Conservation (phyloP, 2,888 invertebrate species). For the Ichneumoninae sp. region DNA sequence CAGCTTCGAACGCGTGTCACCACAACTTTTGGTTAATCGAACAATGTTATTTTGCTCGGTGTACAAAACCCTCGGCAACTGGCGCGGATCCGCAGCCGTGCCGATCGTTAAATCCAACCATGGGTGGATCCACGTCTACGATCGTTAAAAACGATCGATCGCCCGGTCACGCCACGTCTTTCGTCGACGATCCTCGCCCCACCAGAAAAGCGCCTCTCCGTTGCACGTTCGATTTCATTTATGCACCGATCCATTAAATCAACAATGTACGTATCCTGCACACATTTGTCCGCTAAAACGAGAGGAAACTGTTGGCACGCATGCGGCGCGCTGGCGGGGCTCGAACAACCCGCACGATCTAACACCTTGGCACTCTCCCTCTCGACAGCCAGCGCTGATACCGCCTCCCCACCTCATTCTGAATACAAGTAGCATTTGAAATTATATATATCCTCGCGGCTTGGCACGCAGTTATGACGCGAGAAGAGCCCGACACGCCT, state of each 20-base stretch:
- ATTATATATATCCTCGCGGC: constrained; percentile 58
- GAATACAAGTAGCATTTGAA: constrained; percentile 54
- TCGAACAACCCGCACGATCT: constrained; percentile 56
- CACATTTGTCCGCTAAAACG: constrained; percentile 49
- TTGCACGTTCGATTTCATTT: constrained; percentile 42
- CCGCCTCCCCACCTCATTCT: constrained; percentile 4
- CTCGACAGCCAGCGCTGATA: constrained; percentile 39
- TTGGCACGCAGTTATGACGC: constrained; percentile 57
- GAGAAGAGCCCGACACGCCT: constrained; percentile 52
- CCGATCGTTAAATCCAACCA: background rate
- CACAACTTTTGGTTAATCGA: no score
- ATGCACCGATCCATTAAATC: constrained; percentile 21
- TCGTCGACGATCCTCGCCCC: constrained; percentile 47
- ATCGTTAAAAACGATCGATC: constrained; percentile 62
- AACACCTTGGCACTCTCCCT: constrained; percentile 53
- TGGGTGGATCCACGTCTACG: background rate
- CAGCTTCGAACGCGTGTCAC: no score
- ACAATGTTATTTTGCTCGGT: no score
- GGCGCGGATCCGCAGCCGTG: no score
- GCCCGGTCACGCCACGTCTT: constrained; percentile 22
- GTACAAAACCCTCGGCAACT: no score
- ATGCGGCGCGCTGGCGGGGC: constrained; percentile 47
- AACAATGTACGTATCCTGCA: background rate
- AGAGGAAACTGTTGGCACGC: constrained; percentile 58
- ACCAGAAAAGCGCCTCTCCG: constrained; percentile 16